These are phyloP conservation scores for Gymnocypris eckloni DNA, from an alignment of 2,797 vertebrate genomes.

Conservation along the genomic window DNA sequence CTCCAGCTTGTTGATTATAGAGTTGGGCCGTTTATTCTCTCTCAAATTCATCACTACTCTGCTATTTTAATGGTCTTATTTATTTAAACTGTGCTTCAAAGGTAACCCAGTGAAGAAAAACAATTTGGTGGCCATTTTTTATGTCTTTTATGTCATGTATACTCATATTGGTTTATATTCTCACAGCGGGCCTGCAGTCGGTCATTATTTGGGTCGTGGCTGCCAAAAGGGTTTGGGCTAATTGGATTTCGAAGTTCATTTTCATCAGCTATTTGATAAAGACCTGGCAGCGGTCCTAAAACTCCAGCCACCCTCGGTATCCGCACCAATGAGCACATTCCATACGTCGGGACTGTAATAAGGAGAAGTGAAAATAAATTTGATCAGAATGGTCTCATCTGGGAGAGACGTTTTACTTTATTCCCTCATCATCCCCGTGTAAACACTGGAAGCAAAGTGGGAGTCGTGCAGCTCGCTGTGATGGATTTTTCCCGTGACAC, in stretches of 20 bases:
- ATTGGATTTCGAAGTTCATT: constrained; percentile 68
- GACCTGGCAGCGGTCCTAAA: constrained; percentile 44
- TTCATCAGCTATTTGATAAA: constrained; percentile 60
- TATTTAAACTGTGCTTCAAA: constrained; percentile 57
- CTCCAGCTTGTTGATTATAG: constrained; percentile 67
- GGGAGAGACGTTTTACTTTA: constrained; percentile 39
- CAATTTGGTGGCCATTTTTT: constrained; percentile 31
- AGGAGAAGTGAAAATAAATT: constrained; percentile 6
- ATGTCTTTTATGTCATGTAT: constrained; percentile 49
- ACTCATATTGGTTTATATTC: constrained; percentile 44
- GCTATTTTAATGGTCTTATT: constrained; percentile 66
- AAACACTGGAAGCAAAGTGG: constrained; percentile 47
- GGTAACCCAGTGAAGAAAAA: constrained; percentile 47
- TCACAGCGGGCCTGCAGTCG: constrained; percentile 67
- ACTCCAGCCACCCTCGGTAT: constrained; percentile 41
- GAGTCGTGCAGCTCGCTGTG: constrained; percentile 2
- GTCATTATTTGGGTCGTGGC: constrained; percentile 69
- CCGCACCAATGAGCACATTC: constrained; percentile 48
- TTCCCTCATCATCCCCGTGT: background rate
- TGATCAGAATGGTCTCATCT: constrained; percentile 49
- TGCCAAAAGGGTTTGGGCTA: constrained; percentile 65
- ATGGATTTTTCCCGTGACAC: constrained; percentile 45
- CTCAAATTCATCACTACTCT: constrained; percentile 59
- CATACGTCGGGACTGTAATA: constrained; percentile 39
- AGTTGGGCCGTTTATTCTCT: constrained; percentile 53